These are phyloP conservation scores for Cephus sareptanus DNA, from an alignment of 2,888 invertebrate species.

Conservation along the genomic window DNA sequence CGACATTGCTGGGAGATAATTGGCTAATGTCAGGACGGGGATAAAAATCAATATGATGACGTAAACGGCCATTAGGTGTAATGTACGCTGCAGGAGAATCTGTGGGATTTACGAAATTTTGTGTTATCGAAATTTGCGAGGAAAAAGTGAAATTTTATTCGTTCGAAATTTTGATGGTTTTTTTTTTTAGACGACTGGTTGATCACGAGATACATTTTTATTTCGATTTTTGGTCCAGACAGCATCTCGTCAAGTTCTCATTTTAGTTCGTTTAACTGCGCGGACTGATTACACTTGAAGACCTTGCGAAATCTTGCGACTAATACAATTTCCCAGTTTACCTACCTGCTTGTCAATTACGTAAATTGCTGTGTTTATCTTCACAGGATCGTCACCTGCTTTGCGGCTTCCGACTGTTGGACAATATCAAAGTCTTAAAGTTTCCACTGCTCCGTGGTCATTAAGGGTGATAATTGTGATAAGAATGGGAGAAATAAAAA, in stretches of 20 bases:
- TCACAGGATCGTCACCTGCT: not conserved
- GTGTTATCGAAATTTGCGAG: not conserved
- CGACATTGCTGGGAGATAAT: not conserved
- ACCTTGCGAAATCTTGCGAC: not conserved
- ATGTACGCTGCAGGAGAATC: not conserved
- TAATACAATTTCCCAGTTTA: not conserved
- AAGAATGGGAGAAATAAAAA: not conserved
- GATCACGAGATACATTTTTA: not conserved
- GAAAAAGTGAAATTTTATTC: not conserved
- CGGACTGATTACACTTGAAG: not conserved
- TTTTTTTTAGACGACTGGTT: not conserved
- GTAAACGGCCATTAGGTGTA: not conserved
- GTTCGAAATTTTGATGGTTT: not conserved
- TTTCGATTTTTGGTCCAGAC: not conserved
- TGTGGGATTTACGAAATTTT: not conserved
- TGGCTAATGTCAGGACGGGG: not conserved
- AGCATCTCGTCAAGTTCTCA: not conserved
- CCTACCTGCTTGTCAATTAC: not conserved
- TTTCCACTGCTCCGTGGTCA: not conserved
- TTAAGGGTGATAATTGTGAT: no score
- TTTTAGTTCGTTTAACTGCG: not conserved
- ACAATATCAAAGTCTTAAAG: not conserved
- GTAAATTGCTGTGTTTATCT: not conserved
- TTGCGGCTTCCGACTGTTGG: not conserved
- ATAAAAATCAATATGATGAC: not conserved